phyloP scores from a whole-genome alignment of 1,140 invertebrate genomes.

The Cephus cinctus region DNA sequence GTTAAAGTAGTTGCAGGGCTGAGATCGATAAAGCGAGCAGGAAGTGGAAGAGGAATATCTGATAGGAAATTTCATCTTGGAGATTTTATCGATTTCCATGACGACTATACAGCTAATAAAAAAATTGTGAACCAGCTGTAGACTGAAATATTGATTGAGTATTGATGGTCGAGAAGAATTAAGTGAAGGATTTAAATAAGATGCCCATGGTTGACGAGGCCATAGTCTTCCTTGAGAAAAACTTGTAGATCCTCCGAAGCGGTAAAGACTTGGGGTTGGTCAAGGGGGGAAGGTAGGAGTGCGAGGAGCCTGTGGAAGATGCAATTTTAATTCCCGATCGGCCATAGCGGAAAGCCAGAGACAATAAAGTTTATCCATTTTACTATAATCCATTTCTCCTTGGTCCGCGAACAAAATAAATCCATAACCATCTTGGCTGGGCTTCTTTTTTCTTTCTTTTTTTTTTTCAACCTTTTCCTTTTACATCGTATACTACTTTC shows the following conservation, averaged over 20 bases:
- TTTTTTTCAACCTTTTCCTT: not conserved
- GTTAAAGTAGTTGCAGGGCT: not conserved
- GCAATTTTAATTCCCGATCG: not conserved
- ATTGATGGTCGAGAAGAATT: not conserved
- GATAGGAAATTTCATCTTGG: not conserved
- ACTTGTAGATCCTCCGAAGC: no score
- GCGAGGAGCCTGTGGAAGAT: no score
- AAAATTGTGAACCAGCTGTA: not conserved
- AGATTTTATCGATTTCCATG: not conserved
- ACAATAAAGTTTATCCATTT: conserved; percentile 23
- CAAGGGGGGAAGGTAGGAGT: not conserved
- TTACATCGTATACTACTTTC: not conserved
- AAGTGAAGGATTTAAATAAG: not conserved
- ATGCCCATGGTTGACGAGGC: not conserved
- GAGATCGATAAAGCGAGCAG: not conserved
- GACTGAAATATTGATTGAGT: not conserved
- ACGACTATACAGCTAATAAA: not conserved
- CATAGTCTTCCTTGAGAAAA: not conserved
- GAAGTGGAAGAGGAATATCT: not conserved
- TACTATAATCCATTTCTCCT: conserved; percentile 31
- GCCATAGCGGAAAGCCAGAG: not conserved
- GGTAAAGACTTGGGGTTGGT: not conserved
- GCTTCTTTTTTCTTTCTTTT: conserved; percentile 7
- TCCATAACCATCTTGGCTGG: conserved; percentile 23
- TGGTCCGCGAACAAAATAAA: conserved; percentile 32